Conservation (phyloP, 2,888 invertebrate species). For the Cryptophagus acutangulus region DNA sequence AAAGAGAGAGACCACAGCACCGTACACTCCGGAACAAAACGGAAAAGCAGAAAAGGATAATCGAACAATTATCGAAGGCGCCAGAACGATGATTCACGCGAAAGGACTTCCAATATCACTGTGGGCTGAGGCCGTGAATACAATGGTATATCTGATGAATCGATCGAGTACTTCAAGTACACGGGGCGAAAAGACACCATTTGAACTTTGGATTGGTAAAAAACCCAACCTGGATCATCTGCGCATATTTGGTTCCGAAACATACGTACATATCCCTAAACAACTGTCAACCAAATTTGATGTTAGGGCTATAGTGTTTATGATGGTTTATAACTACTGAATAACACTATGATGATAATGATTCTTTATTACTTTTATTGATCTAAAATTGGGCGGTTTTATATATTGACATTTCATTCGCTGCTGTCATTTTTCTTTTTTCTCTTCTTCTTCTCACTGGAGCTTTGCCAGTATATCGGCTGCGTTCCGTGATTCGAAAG, state of each 20-base stretch:
- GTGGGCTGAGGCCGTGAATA: slow-evolving; percentile 41
- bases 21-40: slow-evolving; percentile 15
- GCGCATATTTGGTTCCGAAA: slow-evolving; percentile 22
- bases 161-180: slow-evolving; percentile 21
- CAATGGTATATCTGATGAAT: slow-evolving; percentile 30
- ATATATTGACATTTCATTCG: no score
- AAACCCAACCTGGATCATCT: slow-evolving; percentile 22
- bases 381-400: no score
- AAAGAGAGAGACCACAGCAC: slow-evolving; percentile 6
- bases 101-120: slow-evolving; percentile 29
- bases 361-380: no score
- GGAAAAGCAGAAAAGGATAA: slow-evolving; percentile 14
- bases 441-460: no score
- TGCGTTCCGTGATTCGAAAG: no score
- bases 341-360: no score
- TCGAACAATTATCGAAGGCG: slow-evolving; percentile 17
- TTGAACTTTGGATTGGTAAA: slow-evolving; percentile 21
- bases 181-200: slow-evolving; percentile 19
- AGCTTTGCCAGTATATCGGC: no score
- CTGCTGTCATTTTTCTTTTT: no score
- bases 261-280: slow-evolving; percentile 14
- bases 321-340: no score
- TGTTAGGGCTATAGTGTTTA: no score
- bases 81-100: slow-evolving; percentile 24
- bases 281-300: slow-evolving; percentile 15